phyloP scores from a whole-genome alignment of 2,888 invertebrate genomes.

The Morinoia aosen region DNA sequence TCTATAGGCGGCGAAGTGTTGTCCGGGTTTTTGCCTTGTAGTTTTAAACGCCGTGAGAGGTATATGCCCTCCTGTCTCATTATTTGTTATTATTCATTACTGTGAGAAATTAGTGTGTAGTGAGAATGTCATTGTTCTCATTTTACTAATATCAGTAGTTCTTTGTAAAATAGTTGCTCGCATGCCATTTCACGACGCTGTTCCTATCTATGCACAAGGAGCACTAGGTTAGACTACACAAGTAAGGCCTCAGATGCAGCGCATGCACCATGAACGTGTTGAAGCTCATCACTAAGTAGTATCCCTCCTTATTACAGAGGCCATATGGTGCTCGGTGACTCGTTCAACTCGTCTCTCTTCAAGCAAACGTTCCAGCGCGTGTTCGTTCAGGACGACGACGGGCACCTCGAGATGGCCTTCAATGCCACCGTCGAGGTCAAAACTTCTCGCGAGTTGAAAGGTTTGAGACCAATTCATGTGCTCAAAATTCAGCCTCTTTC shows the following conservation, averaged over 20 bases:
- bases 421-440: constrained; percentile 97
- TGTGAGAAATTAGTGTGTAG: no score
- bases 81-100: no score
- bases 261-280: neutral
- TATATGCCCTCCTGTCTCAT: no score
- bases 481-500: constrained; percentile 68
- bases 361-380: constrained; percentile 99
- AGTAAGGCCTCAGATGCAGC: neutral
- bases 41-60: no score
- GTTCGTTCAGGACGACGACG: constrained; percentile 90
- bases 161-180: no score
- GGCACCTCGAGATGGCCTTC: constrained; percentile 97
- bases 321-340: constrained; percentile 99
- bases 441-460: constrained; percentile 93
- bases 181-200: no score
- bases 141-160: no score
- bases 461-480: constrained; percentile 70
- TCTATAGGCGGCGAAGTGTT: no score
- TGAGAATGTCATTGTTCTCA: no score
- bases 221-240: no score
- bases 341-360: constrained; percentile 98
- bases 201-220: no score
- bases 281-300: neutral
- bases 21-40: no score
- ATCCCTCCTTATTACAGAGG: constrained; percentile 77